These are phyloP conservation scores for Plagodis pulveraria DNA, from an alignment of 2,888 invertebrate species.

Conservation along the genomic window DNA sequence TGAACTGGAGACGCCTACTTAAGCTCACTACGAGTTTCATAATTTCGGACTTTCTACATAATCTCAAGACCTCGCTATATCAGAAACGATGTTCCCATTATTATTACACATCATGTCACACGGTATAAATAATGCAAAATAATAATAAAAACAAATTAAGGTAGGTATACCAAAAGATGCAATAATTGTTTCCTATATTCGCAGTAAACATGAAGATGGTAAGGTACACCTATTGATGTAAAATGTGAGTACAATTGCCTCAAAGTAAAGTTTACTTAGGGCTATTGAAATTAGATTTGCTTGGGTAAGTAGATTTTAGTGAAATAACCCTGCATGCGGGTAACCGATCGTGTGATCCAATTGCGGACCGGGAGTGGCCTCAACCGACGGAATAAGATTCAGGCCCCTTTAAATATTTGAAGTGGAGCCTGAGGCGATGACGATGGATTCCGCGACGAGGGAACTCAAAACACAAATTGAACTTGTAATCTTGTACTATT, in stretches of 20 bases:
- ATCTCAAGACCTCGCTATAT: too few species aligned
- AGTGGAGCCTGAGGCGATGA: slow-evolving; percentile 56
- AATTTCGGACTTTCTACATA: too few species aligned
- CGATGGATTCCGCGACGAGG: slow-evolving; percentile 36
- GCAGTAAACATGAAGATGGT: too few species aligned
- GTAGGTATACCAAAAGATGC: too few species aligned
- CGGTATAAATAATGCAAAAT: too few species aligned
- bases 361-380: slow-evolving; percentile 62
- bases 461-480: slow-evolving; percentile 22
- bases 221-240: neutral
- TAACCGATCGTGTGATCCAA: slow-evolving; percentile 80
- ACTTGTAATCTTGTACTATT: slow-evolving; percentile 22
- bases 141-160: too few species aligned
- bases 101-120: too few species aligned
- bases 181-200: too few species aligned
- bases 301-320: slow-evolving; percentile 68
- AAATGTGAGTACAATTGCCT: slow-evolving; percentile 32
- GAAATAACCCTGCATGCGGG: slow-evolving; percentile 63
- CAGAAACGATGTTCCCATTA: too few species aligned
- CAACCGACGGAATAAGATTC: slow-evolving; percentile 71
- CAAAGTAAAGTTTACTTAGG: slow-evolving; percentile 71
- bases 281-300: slow-evolving; percentile 61
- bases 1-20: too few species aligned
- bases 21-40: too few species aligned
- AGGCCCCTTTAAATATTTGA: slow-evolving; percentile 82